Evolutionary conservation across 2,888 invertebrate species (phyloP), one percentile per base, ranked within the genome.

Genomic region (Pristionchus fissidentatus): DNA sequence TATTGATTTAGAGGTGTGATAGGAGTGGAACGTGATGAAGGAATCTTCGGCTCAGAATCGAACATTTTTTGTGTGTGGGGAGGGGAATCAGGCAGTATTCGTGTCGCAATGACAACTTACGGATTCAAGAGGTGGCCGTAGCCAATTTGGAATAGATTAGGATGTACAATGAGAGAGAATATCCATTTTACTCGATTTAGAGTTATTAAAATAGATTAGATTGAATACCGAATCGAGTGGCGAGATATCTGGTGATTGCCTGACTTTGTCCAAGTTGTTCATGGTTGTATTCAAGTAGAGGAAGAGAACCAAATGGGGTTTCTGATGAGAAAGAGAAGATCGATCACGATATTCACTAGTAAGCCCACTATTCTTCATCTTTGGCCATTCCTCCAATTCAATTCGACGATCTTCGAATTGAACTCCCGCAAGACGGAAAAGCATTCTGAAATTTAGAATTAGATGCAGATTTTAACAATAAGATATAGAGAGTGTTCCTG

Each of bases 241-340:
- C 70, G 70, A 70, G 70, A 41, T 70, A 70, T 70, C 70, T 38
- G 38, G 26, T 70, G 41, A 43, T 70, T 41, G 70, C 70, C 70
- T 70, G 70, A 43, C 70, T 70, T 41, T 70, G 70, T n/a, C 70
- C 70, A 8, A 70, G 32, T 43, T 70, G 41, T 26, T 75, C 49
- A 75, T 75, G 46, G 19, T 49, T 32, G 49, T 41, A 75, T 49
- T 75, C 75, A 32, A 75, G 75, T n/a, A 49, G 10, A 10, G 75
- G 49, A 10, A 75, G 46, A 19, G 75, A 41, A 13, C 46, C 46
- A 32, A 75, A 52, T 1, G 75, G 75, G 49, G 49, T 46, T 29
- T 32, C 75, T 46, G 49, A 22, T 22, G 49, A 22, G 49, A n/a
- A 26, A 5, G n/a, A 26, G 73, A 73, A 49, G 26, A n/a, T 22